A percentile compares a stretch with the other conserved stretches of the same genome.
These are phyloP conservation scores for Microtus obscurus DNA, from an alignment of 2,797 vertebrate species.

Conservation along the genomic window DNA sequence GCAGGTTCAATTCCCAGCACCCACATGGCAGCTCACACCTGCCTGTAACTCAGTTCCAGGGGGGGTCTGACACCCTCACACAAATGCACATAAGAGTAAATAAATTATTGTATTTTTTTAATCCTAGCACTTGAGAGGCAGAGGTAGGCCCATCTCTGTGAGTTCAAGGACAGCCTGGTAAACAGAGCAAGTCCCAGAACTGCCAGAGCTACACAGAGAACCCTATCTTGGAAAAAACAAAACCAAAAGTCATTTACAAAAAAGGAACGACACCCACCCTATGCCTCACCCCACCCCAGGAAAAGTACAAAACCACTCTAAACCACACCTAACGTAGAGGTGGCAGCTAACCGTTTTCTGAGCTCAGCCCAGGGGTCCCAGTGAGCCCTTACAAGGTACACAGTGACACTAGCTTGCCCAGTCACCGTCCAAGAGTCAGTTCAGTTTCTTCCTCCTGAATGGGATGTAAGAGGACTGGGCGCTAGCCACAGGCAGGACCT, in stretches of 20 bases:
- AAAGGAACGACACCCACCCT: not conserved
- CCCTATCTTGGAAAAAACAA: not conserved
- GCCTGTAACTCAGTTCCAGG: not conserved
- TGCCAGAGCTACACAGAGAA: not conserved
- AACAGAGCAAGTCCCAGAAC: not conserved
- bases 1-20: not conserved
- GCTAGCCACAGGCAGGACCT: constrained; percentile 8
- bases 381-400: accelerated
- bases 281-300: too few relatives aligned
- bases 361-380: not conserved
- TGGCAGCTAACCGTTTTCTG: accelerated
- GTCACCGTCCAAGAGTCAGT: not conserved
- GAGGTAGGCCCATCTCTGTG: not conserved
- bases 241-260: not conserved
- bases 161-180: not conserved
- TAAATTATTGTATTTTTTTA: not conserved
- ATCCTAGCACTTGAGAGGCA: not conserved
- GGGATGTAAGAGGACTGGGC: not conserved
- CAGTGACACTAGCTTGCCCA: not conserved
- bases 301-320: not conserved
- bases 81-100: not conserved
- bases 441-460: not conserved
- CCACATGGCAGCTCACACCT: not conserved
- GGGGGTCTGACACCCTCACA: not conserved
- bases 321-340: accelerated